These are phyloP conservation scores for Chironomus tentans DNA, from an alignment of 2,888 invertebrate species.

Conservation along the genomic window DNA sequence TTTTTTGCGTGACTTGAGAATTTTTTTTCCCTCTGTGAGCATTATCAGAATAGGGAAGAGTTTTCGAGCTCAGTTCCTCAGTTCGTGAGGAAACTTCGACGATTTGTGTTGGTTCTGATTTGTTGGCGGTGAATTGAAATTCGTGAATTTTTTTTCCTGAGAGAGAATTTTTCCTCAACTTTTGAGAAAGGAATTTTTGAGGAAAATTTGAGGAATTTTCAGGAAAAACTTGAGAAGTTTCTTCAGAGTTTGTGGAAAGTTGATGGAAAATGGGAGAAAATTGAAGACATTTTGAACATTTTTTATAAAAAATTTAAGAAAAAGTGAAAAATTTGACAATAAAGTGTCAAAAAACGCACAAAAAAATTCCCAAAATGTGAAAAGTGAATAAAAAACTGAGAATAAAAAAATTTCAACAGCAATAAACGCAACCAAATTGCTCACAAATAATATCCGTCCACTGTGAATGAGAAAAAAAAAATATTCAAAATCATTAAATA, in stretches of 20 bases:
- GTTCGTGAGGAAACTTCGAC: conserved; percentile 20
- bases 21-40: not conserved
- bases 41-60: not conserved
- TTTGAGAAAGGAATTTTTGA: not conserved
- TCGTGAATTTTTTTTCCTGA: not conserved
- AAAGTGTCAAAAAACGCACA: not conserved
- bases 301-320: not conserved
- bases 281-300: not conserved
- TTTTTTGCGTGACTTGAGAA: not conserved
- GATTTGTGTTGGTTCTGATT: not conserved
- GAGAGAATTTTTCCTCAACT: not conserved
- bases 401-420: not conserved
- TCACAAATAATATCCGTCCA: too few species aligned
- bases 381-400: not conserved
- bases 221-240: too few species aligned
- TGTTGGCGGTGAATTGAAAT: not conserved
- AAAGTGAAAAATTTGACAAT: not conserved
- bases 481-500: too few species aligned
- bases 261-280: too few species aligned
- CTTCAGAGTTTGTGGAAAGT: too few species aligned
- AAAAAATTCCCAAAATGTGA: not conserved
- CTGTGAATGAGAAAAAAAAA: too few species aligned
- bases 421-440: too few species aligned
- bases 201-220: not conserved
- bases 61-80: not conserved